phyloP scores from a whole-genome alignment of 2,113 vertebrate genomes.

The Neotoma lepida region DNA sequence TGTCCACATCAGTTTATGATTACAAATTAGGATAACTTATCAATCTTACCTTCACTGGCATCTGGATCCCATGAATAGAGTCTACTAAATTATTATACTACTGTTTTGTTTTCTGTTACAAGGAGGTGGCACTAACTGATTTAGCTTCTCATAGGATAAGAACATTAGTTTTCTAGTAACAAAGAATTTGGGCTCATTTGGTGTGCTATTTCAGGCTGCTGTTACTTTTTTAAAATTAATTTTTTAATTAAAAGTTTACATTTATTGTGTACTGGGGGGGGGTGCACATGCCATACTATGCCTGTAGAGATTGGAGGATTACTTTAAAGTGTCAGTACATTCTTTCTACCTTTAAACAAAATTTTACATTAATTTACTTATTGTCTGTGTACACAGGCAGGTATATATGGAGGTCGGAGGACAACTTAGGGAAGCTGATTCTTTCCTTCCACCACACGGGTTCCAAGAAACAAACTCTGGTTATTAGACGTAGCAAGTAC shows the following conservation, averaged over 20 bases:
- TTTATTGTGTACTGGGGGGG: neutral
- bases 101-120: constrained; percentile 26
- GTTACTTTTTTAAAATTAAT: neutral
- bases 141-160: constrained; percentile 9
- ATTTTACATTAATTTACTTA: neutral
- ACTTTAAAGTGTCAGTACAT: neutral
- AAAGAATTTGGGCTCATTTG: constrained; percentile 24
- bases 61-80: neutral
- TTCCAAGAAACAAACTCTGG: neutral
- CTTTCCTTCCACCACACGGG: neutral
- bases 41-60: constrained; percentile 1
- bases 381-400: neutral
- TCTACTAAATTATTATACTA: neutral
- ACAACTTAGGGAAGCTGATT: neutral
- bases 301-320: neutral
- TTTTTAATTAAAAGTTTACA: neutral
- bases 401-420: neutral
- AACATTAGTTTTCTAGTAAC: constrained; percentile 37
- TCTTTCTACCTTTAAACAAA: neutral
- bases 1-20: neutral
- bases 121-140: constrained; percentile 26
- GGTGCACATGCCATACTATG: neutral
- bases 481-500: neutral
- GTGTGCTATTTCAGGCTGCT: neutral
- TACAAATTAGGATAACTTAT: constrained; percentile 45